These are phyloP conservation scores for Amblyornis subalaris DNA, from an alignment of 2,113 vertebrate genomes.

Conservation along the genomic window DNA sequence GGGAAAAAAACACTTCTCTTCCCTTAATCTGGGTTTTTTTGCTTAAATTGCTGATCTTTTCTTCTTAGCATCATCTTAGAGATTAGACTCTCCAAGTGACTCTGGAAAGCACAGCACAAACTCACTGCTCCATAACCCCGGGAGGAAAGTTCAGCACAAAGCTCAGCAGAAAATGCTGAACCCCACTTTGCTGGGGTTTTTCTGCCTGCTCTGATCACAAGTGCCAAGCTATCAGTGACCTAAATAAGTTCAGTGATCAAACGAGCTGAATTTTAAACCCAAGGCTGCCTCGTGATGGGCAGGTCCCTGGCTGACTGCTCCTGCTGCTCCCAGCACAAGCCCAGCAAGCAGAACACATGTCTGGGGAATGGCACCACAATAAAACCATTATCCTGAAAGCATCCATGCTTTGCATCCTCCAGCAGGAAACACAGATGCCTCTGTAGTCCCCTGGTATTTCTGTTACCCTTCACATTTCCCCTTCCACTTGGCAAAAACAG, in stretches of 20 bases:
- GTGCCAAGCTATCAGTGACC: background rate
- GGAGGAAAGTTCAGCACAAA: background rate
- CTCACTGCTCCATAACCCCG: rapidly evolving
- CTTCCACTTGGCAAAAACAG: background rate
- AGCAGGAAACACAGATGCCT: background rate
- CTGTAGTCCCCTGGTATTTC: background rate
- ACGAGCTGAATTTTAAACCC: background rate
- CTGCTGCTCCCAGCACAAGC: slow-evolving; percentile 5
- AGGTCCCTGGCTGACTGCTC: background rate
- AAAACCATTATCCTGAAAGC: background rate
- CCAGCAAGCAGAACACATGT: background rate
- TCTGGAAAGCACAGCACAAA: background rate
- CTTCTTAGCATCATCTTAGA: background rate
- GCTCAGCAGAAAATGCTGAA: background rate
- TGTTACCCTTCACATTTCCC: background rate
- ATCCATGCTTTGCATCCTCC: background rate
- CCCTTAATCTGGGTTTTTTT: background rate
- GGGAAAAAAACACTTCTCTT: background rate
- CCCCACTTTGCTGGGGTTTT: background rate
- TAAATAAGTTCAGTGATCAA: background rate
- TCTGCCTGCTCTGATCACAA: background rate
- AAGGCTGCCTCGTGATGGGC: background rate
- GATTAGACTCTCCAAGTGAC: background rate
- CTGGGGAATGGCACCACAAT: background rate
- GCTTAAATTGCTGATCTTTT: background rate